Percentiles rank a stretch among this genome's conserved stretches.
Conservation (phyloP, 2,797 vertebrate species). For the Trematomus bernacchii region DNA sequence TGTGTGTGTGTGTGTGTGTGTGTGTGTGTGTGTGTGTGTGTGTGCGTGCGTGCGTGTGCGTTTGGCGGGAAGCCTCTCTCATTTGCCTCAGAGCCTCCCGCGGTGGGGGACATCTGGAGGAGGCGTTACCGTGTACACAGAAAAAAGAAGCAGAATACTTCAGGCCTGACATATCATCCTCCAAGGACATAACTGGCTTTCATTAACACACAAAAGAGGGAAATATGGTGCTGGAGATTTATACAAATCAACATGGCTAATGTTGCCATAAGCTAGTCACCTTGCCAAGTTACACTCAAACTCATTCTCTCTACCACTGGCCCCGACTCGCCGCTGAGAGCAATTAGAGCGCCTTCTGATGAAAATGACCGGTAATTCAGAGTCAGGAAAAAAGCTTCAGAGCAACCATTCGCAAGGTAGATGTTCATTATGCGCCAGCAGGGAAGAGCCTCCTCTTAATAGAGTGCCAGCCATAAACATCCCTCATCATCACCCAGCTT, state of each 20-base stretch:
- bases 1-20: conserved; percentile 13
- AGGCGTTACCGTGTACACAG: conserved; percentile 73
- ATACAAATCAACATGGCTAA: conserved; percentile 74
- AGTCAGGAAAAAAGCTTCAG: conserved; percentile 61
- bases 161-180: conserved; percentile 75
- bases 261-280: conserved; percentile 77
- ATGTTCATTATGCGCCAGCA: conserved; percentile 82
- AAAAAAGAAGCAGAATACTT: conserved; percentile 64
- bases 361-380: conserved; percentile 80
- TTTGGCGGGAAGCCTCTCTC: conserved; percentile 63
- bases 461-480: conserved; percentile 80
- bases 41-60: conserved; percentile 26
- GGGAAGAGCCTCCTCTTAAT: conserved; percentile 79
- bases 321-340: conserved; percentile 59
- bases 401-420: conserved; percentile 74
- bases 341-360: conserved; percentile 77
- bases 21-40: conserved; percentile 41
- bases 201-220: conserved; percentile 67
- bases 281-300: conserved; percentile 77
- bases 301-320: conserved; percentile 49
- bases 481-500: conserved; percentile 77
- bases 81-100: conserved; percentile 72
- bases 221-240: conserved; percentile 52
- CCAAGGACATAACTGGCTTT: conserved; percentile 76
- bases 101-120: conserved; percentile 84